Base-by-base conservation (phyloP, 92 coral and sea anemone species). In the Plumapathes pennacea region DNA sequence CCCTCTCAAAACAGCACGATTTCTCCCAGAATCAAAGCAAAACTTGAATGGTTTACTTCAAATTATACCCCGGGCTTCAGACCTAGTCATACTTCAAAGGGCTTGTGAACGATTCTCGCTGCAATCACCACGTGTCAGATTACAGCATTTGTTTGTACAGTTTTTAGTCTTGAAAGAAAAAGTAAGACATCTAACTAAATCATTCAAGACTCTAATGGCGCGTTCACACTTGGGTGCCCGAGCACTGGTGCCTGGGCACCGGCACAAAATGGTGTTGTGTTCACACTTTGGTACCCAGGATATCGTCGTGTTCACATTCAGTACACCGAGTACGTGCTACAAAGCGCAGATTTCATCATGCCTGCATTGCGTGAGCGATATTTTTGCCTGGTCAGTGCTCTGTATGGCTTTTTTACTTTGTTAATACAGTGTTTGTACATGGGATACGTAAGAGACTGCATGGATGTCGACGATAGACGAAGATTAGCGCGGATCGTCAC, bases 181-280 rank as follows among this genome's bases (percentile, higher is more conserved):
- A n/a, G n/a, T n/a, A n/a, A n/a, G n/a, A n/a, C n/a, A n/a, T n/a
- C n/a, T n/a, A n/a, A n/a, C n/a, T n/a, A n/a, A n/a, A n/a, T n/a
- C n/a, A n/a, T n/a, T n/a, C n/a, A n/a, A n/a, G n/a, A n/a, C n/a
- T n/a, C n/a, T n/a, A n/a, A n/a, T n/a, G n/a, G n/a, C n/a, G 5
- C n/a, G 58, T 51, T 51, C 58, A 51, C 39, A 51, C 38, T 51
- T 27, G 38, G 58, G 28, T n/a, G n/a, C 37, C 74, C 72, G 34
- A 53, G 71, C 71, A 64, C 62, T 37, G 26, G 73, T 66, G 73
- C 73, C 52, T 28, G 43, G 53, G 75, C 75, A 67, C 64, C 26
- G 75, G 46, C 75, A 67, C 66, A 32, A 34, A 53, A 55, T 39
- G 51, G 41, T 47, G 51, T 18, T 27, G 51, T 67, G 66, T 67